phyloP scores from a whole-genome alignment of 37 sponge, comb jelly and placozoan species.

The Cliona cf. orientalis region DNA sequence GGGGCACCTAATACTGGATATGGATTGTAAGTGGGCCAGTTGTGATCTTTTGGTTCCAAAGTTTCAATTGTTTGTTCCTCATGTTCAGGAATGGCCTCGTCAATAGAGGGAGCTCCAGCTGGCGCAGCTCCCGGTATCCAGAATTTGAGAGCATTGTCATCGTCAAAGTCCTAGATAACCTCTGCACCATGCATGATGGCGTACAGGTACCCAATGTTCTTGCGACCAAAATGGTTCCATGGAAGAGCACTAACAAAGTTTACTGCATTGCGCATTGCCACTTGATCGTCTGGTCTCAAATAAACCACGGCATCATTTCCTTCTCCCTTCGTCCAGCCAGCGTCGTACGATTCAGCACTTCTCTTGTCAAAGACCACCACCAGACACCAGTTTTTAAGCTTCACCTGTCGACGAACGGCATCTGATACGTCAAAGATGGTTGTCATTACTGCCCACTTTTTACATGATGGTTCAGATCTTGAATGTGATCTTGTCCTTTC shows the following conservation, averaged over 20 bases:
- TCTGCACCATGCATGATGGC: slow-evolving; percentile 65
- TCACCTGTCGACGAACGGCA: slow-evolving; percentile 37
- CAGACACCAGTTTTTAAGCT: slow-evolving; percentile 53
- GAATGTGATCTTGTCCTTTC: too few relatives aligned
- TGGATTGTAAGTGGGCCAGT: slow-evolving; percentile 58
- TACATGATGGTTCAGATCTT: too few relatives aligned
- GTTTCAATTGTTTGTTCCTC: neutral
- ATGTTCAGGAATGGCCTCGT: neutral
- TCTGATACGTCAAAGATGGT: slow-evolving; percentile 50
- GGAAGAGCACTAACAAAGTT: slow-evolving; percentile 45
- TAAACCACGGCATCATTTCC: slow-evolving; percentile 44
- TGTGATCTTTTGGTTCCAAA: slow-evolving; percentile 21
- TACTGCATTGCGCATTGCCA: neutral
- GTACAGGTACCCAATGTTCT: slow-evolving; percentile 74
- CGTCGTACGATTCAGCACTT: slow-evolving; percentile 22
- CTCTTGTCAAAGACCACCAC: slow-evolving; percentile 64
- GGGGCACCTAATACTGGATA: slow-evolving; percentile 59
- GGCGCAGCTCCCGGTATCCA: slow-evolving; percentile 56
- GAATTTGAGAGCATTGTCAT: slow-evolving; percentile 70
- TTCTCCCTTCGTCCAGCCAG: slow-evolving; percentile 34
- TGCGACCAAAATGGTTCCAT: slow-evolving; percentile 60
- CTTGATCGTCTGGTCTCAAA: slow-evolving; percentile 40
- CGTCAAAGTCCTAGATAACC: slow-evolving; percentile 74
- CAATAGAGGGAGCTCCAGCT: slow-evolving; percentile 34
- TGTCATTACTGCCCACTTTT: slow-evolving; percentile 62